Base-by-base conservation (phyloP, 2,797 vertebrate genomes). In the Aphelocoma californica region DNA sequence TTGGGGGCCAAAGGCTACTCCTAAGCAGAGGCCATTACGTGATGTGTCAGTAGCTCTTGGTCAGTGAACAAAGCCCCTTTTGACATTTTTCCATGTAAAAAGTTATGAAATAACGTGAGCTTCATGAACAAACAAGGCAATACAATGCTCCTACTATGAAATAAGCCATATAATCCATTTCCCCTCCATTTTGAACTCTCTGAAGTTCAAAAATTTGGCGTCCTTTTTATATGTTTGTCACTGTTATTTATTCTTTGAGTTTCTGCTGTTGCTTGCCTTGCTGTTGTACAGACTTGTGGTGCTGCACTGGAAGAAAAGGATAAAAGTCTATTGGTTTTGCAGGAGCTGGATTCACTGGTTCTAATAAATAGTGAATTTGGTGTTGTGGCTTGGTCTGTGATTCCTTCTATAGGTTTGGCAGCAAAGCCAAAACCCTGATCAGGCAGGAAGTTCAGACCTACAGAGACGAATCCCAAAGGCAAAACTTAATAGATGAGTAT, bases 41-140 rank as follows among this genome's bases (percentile, higher is more conserved):
- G 87, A 28, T 1, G 17, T 81, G 38, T 89, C 4, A 2, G 69
- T 78, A n/a, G 53, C 44, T 74, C 62, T n/a, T 62, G 85, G 58
- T 64, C 93, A 86, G 54, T 28, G 36, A 93, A 93, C 92, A 97
- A 95, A 94, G 87, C 62, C 62, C 62, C 54, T 86, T 81, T 92
- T 94, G 91, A 86, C 62, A 56, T 70, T 92, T 72, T 51, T 72
- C 12, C 31, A 0, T 62, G 47, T 93, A 90, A 58, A 65, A 87
- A 95, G 85, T 91, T 91, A 84, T 53, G 69, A 74, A 92, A 88
- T 91, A 92, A 66, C 73, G 12, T 7, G 21, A 92, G 62, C 48
- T 93, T 88, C 86, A 38, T 53, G 80, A 90, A 80, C 56, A 94
- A 96, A 86, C 90, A 88, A 66, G 77, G 80, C 0, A 0, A 12